These are phyloP conservation scores for Orchestia grillus DNA, from an alignment of 1,140 invertebrate species.

Conservation along the genomic window DNA sequence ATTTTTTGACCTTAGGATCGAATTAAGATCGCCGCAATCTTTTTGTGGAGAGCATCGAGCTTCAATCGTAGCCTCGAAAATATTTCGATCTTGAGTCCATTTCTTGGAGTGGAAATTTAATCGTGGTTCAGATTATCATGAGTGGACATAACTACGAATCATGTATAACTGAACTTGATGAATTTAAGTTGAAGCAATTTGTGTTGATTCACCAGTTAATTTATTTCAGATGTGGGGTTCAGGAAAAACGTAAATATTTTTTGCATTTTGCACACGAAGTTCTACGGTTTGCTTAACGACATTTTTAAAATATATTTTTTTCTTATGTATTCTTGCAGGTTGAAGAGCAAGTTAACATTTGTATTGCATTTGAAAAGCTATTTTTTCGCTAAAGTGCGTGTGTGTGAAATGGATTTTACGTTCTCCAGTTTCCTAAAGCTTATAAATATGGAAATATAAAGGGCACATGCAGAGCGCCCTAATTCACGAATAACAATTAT, in stretches of 20 bases:
- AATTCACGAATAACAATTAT: too few relatives aligned
- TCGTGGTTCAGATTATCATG: neutral
- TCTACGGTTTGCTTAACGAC: too few relatives aligned
- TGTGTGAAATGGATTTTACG: too few relatives aligned
- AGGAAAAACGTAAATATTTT: neutral
- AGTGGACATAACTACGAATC: neutral
- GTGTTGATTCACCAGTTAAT: neutral
- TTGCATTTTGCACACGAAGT: neutral
- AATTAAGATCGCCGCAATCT: neutral
- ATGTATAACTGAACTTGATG: neutral
- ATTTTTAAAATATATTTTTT: neutral
- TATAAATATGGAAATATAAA: too few relatives aligned
- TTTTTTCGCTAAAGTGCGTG: too few relatives aligned
- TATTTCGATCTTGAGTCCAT: neutral
- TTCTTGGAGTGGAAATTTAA: neutral
- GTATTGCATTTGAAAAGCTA: too few relatives aligned
- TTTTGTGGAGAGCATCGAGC: neutral
- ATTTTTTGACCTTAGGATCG: neutral
- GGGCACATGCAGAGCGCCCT: too few relatives aligned
- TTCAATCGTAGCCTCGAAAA: neutral
- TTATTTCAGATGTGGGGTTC: neutral
- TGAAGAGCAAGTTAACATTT: too few relatives aligned
- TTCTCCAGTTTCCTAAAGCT: too few relatives aligned
- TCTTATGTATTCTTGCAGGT: too few relatives aligned
- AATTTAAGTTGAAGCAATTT: neutral